A percentile compares a stretch with the other conserved stretches of the same genome.
Evolutionary conservation across 2,888 invertebrate species (phyloP).

Genomic region (Pyrocoelia pectoralis): DNA sequence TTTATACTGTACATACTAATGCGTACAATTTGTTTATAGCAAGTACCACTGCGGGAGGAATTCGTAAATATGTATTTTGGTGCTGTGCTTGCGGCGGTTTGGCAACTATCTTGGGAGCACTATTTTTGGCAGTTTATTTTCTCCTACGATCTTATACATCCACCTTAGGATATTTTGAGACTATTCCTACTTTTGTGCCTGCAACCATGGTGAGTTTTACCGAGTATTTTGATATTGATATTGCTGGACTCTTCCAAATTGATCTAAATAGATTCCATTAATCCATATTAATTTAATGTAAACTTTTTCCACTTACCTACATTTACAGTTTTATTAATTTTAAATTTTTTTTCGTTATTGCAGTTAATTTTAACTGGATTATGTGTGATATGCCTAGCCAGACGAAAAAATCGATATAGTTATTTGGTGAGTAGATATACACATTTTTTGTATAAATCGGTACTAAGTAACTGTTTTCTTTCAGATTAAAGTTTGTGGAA

Average conservation of each 20-base stretch:
- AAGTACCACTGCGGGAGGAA: constrained; percentile 63
- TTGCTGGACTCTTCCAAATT: background rate
- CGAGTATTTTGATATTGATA: background rate
- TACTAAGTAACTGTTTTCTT: too few species aligned
- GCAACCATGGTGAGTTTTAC: constrained; percentile 80
- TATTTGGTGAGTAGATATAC: constrained; percentile 79
- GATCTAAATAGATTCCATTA: too few species aligned
- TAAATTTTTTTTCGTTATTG: constrained; percentile 50
- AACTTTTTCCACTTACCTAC: too few species aligned
- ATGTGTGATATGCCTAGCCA: constrained; percentile 85
- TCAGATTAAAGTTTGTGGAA: constrained; percentile 89
- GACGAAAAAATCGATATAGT: constrained; percentile 85
- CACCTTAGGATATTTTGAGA: constrained; percentile 83
- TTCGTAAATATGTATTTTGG: constrained; percentile 82
- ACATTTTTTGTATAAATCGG: too few species aligned
- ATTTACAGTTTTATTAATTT: background rate
- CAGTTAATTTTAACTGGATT: constrained; percentile 87
- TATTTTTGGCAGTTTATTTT: constrained; percentile 82
- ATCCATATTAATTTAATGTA: too few species aligned
- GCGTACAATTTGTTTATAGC: constrained; percentile 46
- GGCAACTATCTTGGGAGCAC: constrained; percentile 77
- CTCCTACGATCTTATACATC: constrained; percentile 81
- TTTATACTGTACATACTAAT: too few species aligned
- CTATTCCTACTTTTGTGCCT: constrained; percentile 93
- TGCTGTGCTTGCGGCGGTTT: constrained; percentile 84